Evolutionary conservation across 2,797 vertebrate genomes (phyloP), one percentile per base, ranked within the genome.

Genomic region (Sebastes cheni): DNA sequence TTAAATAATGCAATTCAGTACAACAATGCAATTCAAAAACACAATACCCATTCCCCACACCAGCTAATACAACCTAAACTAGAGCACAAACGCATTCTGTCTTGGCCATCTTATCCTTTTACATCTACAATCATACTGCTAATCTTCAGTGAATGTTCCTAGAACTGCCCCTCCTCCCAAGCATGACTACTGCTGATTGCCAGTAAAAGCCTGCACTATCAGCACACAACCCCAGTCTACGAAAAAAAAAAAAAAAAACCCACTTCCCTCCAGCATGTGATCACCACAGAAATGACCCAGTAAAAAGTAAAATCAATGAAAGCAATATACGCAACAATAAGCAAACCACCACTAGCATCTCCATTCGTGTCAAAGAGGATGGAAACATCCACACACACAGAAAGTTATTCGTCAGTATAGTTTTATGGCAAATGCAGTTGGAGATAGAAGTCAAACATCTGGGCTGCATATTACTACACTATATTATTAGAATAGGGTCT

Each of bases 191-290:
- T 8, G 20, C 13, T 18, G 36, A 74, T 25, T 67, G 68, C 65
- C 82, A 42, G 74, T 77, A 81, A 83, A 60, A 80, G 77, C 58
- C 64, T 75, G 67, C 46, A 74, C 30, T 36, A 50, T 72, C 32
- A 69, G 58, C 73, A 60, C 30, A 39, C n/a, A 69, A 58, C 16
- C 18, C 18, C 46, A 18, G 46, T 50, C 18, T 46, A 46, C 16
- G 6, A 42, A 42, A 42, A 42, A 36, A 36, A 36, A 8, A 29
- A 46, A 18, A 50, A 50, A 20, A 50, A 50, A 52, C n/a, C 2
- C 50, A 34, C 58, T 23, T 62, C 6, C 23, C n/a, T 18, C 22
- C 5, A 14, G 71, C 52, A 61, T 62, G 67, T 56, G 23, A 83
- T 29, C 13, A 11, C n/a, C 5, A 34, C 30, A 75, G 27, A 29